phyloP scores from a whole-genome alignment of 2,797 vertebrate species.

The Silurus lanzhouensis region DNA sequence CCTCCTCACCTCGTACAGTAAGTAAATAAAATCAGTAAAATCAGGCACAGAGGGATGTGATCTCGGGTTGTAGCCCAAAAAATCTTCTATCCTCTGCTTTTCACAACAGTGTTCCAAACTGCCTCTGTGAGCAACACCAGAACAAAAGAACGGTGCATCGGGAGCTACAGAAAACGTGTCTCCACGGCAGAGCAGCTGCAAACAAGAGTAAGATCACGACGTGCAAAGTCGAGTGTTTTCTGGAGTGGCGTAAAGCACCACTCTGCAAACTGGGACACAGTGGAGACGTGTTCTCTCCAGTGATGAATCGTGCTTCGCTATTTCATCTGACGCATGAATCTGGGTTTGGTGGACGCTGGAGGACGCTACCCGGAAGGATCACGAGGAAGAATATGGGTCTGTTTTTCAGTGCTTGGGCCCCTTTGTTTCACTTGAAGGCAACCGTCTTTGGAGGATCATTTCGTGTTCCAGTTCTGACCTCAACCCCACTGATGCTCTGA shows the following conservation, averaged over 20 bases:
- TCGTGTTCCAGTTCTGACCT: neutral
- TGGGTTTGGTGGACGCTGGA: neutral
- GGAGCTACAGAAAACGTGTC: neutral
- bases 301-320: neutral
- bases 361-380: neutral
- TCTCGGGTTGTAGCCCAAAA: no score
- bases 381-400: no score
- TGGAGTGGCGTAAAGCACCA: neutral
- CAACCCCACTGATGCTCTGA: no score
- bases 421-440: neutral
- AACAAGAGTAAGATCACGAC: neutral
- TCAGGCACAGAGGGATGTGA: no score
- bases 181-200: neutral
- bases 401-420: neutral
- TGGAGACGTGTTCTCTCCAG: neutral
- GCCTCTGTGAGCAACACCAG: neutral
- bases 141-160: neutral
- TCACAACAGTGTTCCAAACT: neutral
- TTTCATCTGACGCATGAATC: neutral
- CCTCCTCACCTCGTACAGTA: neutral
- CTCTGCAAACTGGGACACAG: neutral
- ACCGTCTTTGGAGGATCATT: neutral
- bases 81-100: neutral
- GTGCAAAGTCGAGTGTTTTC: neutral
- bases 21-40: neutral